Percentiles rank a stretch among this genome's conserved stretches.
These are phyloP conservation scores for Dryadula phaetusa DNA, from an alignment of 2,888 invertebrate genomes.

Conservation along the genomic window DNA sequence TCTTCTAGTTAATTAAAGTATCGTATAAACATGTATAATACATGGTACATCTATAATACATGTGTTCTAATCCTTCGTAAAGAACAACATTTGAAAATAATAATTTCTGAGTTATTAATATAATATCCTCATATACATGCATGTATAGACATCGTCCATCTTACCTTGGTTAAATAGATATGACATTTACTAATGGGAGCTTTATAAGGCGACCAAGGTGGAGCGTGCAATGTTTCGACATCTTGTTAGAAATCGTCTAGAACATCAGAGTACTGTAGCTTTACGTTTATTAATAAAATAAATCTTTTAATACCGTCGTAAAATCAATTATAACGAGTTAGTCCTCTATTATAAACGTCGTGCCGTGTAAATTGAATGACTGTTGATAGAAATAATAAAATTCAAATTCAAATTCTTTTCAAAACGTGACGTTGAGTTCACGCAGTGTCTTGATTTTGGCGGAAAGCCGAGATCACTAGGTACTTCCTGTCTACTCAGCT, in stretches of 20 bases:
- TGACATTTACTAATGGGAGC: slow-evolving; percentile 15
- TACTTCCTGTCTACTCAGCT: no score
- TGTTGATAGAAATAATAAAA: no score
- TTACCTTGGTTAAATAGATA: not conserved
- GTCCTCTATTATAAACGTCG: not conserved
- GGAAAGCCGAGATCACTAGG: no score
- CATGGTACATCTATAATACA: no score
- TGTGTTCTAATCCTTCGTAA: no score
- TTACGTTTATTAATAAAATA: slow-evolving; percentile 18
- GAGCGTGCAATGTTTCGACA: not conserved
- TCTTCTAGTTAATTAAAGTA: no score
- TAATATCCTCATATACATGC: not conserved
- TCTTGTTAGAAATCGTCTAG: not conserved
- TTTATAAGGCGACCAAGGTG: slow-evolving; percentile 13
- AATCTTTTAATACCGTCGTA: not conserved
- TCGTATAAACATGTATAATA: no score
- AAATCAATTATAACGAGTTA: slow-evolving; percentile 6
- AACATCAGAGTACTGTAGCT: slow-evolving; percentile 2
- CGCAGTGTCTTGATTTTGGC: no score
- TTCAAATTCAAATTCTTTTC: no score
- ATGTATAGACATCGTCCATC: slow-evolving; percentile 1
- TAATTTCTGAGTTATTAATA: not conserved
- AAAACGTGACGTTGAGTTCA: no score
- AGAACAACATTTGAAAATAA: no score
- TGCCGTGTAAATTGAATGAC: not conserved